Base-by-base conservation (phyloP, 1,140 invertebrate genomes). In the Drosophila kanapiae region DNA sequence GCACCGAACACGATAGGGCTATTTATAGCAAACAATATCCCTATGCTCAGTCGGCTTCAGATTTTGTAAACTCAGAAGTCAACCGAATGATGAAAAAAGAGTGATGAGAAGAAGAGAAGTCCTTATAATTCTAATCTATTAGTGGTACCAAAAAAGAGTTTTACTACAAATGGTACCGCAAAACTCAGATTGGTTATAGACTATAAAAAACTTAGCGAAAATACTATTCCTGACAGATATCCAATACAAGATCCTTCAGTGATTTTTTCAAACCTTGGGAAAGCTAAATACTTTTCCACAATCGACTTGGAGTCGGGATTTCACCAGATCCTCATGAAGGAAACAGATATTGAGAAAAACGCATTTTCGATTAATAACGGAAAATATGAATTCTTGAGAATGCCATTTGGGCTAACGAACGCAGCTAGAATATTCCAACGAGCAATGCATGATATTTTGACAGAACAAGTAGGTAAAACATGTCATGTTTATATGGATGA, bases 391-490 rank as follows among this genome's bases (percentile, higher is more conserved):
- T 40, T 57, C 18, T 8, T 53, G 0, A 53, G 29, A 35, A 33
- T 33, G 49, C 9, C 29, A 13, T 53, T 53, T 13, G 31, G 49
- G 8, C 14, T 7, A n/a, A n/a, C n/a, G n/a, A n/a, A 53, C n/a
- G n/a, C n/a, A n/a, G n/a, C n/a, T n/a, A n/a, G n/a, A n/a, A n/a
- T n/a, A n/a, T n/a, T n/a, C n/a, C n/a, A n/a, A n/a, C n/a, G n/a
- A n/a, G n/a, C n/a, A n/a, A n/a, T n/a, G n/a, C n/a, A n/a, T n/a
- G n/a, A 53, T n/a, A 47, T 47, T 27, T 43, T 18, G 2, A 43
- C 1, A 43, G 13, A 43, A 16, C n/a, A 42, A 40, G 38, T 92
- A 6, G 93, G 27, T 6, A 57, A 57, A 33, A 58, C 40, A 0
- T 58, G 56, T 13, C 27, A 42, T 53, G 40, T 42, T 31, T 13